Conservation (phyloP, 2,888 invertebrate species). For the Microchrysa polita region DNA sequence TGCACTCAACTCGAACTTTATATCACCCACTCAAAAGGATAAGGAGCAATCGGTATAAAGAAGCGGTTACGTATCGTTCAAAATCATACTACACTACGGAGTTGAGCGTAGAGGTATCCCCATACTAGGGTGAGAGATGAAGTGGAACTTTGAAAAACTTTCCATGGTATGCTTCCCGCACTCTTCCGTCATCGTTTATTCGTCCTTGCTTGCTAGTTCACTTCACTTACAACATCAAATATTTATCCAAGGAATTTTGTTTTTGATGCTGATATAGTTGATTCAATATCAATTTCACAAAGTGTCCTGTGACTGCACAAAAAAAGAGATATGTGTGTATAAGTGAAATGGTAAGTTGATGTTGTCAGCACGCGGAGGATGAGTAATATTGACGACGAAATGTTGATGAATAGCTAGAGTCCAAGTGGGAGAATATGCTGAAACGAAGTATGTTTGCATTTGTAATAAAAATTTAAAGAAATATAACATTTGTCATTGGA, state of each 20-base stretch:
- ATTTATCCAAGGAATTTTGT: constrained; percentile 37
- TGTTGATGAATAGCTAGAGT: too few species aligned
- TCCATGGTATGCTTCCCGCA: background rate
- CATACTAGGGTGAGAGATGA: too few species aligned
- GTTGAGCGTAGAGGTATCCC: too few species aligned
- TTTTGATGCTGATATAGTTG: constrained; percentile 36
- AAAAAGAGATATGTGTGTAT: constrained; percentile 8
- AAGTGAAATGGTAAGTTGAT: background rate
- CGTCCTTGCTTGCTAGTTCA: constrained; percentile 36
- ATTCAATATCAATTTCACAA: constrained; percentile 41
- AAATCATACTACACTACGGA: too few species aligned
- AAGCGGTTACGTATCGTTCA: constrained; percentile 34
- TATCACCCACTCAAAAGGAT: constrained; percentile 31
- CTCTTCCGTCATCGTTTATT: constrained; percentile 4
- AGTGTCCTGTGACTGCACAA: constrained; percentile 33
- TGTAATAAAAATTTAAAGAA: too few species aligned
- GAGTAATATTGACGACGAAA: too few species aligned
- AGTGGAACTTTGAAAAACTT: too few species aligned
- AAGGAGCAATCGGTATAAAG: constrained; percentile 27
- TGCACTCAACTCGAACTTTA: constrained; percentile 34
- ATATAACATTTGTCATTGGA: too few species aligned
- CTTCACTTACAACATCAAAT: constrained; percentile 41
- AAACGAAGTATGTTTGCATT: too few species aligned
- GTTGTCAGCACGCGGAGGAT: too few species aligned
- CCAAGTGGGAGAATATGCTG: too few species aligned